Base-by-base conservation (phyloP, 2,113 vertebrate genomes). In the Rhombomys opimus region DNA sequence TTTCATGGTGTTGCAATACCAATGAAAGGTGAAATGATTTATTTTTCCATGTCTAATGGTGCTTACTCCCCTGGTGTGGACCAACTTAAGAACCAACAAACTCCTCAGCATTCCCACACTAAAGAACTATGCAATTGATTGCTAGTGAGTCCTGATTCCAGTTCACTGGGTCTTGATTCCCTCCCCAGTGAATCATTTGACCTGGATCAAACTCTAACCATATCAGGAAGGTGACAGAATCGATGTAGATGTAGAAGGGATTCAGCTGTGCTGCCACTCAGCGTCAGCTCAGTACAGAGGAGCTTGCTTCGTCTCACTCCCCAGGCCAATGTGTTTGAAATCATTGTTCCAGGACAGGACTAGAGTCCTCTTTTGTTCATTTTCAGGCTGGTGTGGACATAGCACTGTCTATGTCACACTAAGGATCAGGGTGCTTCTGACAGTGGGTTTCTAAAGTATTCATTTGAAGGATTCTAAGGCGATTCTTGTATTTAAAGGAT, bases 31-130 rank as follows among this genome's bases (percentile, higher is more conserved):
- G 38, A 77, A 77, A 3, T 54, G 82, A 76, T 94, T 91, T 78
- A 38, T 88, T 95, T 93, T 96, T 70, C 89, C 27, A 85, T 67
- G 76, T 91, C 65, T 1, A 87, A 85, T 72, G 30, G 65, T 65
- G 68, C 41, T 75, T 46, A 15, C 54, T 96, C 57, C 84, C 41
- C 93, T 35, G 77, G 70, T 91, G 89, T 87, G 76, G 89, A 95
- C 88, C 67, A 88, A 87, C 20, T 95, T 41, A 7, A 87, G 95
- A 97, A 96, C 98, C 2, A 78, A 80, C 76, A 96, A 97, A 81
- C 12, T 94, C 90, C 93, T 63, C 1, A 23, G 88, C 35, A 4
- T 97, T 92, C 61, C 65, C 50, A 54, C 35, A 52, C 96, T 90
- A 17, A 94, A 94, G 95, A 93, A 82, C 86, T 95, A 63, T 9